Percentiles rank a stretch among this genome's conserved stretches.
Conservation (phyloP, 2,113 vertebrate genomes). For the Vombatus ursinus region DNA sequence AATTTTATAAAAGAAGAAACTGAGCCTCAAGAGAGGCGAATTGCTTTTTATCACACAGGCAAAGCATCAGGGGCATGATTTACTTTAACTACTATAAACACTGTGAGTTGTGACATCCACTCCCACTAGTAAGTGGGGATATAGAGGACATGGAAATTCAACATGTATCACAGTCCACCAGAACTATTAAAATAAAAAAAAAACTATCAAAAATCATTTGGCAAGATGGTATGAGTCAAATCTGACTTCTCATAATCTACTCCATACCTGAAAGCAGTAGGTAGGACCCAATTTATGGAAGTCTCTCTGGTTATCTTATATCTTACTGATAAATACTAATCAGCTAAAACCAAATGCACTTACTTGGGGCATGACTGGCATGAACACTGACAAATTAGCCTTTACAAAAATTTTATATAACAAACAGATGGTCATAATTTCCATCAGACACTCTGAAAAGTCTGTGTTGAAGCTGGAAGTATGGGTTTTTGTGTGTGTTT, state of each 20-base stretch:
- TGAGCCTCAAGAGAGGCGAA: not conserved
- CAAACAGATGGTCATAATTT: constrained; percentile 27
- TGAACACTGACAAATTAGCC: not conserved
- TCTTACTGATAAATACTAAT: not conserved
- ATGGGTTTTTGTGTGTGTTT: constrained; percentile 20
- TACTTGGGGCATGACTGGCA: constrained; percentile 7
- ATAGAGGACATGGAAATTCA: not conserved
- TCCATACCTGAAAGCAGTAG: not conserved
- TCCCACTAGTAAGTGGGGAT: not conserved
- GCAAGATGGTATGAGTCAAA: not conserved
- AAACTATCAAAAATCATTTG: not conserved
- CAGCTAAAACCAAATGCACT: not conserved
- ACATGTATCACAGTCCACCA: not conserved
- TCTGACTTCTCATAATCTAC: not conserved
- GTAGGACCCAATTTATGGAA: not conserved
- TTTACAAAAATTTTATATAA: constrained; percentile 28
- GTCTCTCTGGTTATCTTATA: not conserved
- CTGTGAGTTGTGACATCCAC: not conserved
- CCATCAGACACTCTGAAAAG: constrained; percentile 49
- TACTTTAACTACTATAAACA: not conserved
- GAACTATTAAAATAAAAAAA: not conserved
- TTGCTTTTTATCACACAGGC: not conserved
- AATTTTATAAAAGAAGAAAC: not conserved
- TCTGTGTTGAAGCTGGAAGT: not conserved
- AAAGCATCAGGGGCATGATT: not conserved